Percentiles rank a stretch among this genome's conserved stretches.
phyloP scores from a whole-genome alignment of 2,113 vertebrate genomes.

The Grallaria varia region DNA sequence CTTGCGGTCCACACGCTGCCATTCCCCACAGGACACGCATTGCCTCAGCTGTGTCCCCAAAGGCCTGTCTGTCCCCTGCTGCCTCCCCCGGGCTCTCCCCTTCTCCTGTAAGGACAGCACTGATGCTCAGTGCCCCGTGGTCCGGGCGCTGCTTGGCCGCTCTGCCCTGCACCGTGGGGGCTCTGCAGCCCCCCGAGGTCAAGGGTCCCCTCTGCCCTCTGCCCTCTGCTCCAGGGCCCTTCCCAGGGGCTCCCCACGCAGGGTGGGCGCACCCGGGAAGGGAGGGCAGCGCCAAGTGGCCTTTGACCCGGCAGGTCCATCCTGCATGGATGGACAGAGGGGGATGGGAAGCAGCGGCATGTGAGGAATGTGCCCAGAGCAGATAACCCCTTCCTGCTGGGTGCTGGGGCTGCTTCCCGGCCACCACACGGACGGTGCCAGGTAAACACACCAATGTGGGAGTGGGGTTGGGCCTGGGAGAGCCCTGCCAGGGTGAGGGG shows the following conservation, averaged over 20 bases:
- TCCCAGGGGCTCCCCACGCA: accelerated
- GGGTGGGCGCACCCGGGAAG: not conserved
- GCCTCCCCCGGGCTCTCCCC: not conserved
- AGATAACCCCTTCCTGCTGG: slow-evolving; percentile 28
- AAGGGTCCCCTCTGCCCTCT: too few species aligned
- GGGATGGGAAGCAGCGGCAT: not conserved
- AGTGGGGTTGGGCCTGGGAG: not conserved
- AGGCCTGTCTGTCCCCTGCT: not conserved
- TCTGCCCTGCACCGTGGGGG: too few species aligned
- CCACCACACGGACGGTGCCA: accelerated
- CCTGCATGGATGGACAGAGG: not conserved
- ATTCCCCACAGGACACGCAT: accelerated
- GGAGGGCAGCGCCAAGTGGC: accelerated
- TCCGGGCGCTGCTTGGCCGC: accelerated
- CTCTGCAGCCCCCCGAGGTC: not conserved
- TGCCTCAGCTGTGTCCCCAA: accelerated
- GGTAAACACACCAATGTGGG: not conserved
- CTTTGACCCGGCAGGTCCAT: accelerated
- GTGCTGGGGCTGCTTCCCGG: not conserved
- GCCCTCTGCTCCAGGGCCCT: not conserved
- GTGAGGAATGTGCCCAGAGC: slow-evolving; percentile 13
- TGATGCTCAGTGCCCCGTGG: accelerated
- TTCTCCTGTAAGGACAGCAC: not conserved
- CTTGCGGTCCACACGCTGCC: accelerated
- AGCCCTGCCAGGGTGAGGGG: accelerated